Conservation (phyloP, 2,888 invertebrate species). For the Scaptomyza flava region DNA sequence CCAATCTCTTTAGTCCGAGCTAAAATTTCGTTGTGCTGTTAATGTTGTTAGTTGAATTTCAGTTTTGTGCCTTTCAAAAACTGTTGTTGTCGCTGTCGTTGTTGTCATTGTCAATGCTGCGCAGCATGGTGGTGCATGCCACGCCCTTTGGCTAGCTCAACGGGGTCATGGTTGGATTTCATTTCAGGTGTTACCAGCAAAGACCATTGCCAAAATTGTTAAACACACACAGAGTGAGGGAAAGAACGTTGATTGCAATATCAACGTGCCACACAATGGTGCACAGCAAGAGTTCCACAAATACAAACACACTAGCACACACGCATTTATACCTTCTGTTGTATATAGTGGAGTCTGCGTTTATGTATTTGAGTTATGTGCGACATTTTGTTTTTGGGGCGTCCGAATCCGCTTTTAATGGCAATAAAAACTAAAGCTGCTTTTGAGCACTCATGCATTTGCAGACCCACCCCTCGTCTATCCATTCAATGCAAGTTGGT, state of each 20-base stretch:
- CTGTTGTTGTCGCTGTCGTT: slow-evolving; percentile 37
- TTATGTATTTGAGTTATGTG: slow-evolving; percentile 77
- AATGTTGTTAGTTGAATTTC: slow-evolving; percentile 82
- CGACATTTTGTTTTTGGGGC: slow-evolving; percentile 63
- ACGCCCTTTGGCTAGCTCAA: slow-evolving; percentile 42
- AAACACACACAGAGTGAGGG: slow-evolving; percentile 49
- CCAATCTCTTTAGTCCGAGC: slow-evolving; percentile 16
- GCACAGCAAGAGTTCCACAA: slow-evolving; percentile 33
- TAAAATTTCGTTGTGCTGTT: slow-evolving; percentile 75
- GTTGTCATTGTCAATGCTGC: slow-evolving; percentile 22
- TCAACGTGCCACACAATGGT: slow-evolving; percentile 43
- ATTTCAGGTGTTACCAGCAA: slow-evolving; percentile 78
- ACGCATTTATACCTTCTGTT: slow-evolving; percentile 11
- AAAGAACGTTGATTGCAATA: slow-evolving; percentile 17
- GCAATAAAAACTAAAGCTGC: slow-evolving; percentile 78
- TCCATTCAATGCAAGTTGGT: slow-evolving; percentile 1
- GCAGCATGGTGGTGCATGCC: slow-evolving; percentile 19
- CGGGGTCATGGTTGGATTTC: slow-evolving; percentile 65
- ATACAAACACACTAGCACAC: slow-evolving; percentile 6
- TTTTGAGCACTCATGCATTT: slow-evolving; percentile 70
- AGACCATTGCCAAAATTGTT: slow-evolving; percentile 77
- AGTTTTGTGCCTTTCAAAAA: slow-evolving; percentile 76
- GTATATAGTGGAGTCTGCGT: slow-evolving; percentile 30
- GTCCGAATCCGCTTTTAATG: slow-evolving; percentile 65
- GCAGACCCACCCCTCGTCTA: slow-evolving; percentile 5